Evolutionary conservation across 2,888 invertebrate genomes (phyloP).

Genomic region (Philereme vetulata): DNA sequence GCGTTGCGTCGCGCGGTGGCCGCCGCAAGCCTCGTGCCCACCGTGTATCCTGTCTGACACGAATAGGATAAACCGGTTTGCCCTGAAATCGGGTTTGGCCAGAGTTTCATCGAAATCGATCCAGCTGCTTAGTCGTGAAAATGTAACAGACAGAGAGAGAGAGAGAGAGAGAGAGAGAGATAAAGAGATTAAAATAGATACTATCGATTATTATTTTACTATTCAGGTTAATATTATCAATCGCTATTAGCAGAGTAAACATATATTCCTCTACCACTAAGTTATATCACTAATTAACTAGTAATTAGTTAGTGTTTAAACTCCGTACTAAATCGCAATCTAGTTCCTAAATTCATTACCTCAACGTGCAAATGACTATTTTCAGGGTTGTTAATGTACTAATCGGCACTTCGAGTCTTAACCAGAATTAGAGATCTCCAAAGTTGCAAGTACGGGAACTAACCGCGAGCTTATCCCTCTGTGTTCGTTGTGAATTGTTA

Average conservation of each 20-base stretch:
- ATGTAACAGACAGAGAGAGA: neutral
- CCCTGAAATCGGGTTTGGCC: neutral
- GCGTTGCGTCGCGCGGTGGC: too few relatives aligned
- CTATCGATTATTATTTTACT: too few relatives aligned
- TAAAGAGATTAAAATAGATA: too few relatives aligned
- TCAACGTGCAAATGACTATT: slow-evolving; percentile 25
- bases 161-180: neutral
- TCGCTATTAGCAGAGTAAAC: too few relatives aligned
- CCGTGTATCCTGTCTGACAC: too few relatives aligned
- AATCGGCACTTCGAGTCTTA: slow-evolving; percentile 26
- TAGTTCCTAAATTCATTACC: neutral
- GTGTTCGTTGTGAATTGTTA: slow-evolving; percentile 13
- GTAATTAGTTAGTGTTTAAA: neutral
- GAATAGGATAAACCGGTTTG: too few relatives aligned
- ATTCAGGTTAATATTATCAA: too few relatives aligned
- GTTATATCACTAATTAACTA: too few relatives aligned
- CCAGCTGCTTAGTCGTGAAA: too few relatives aligned
- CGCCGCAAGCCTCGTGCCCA: too few relatives aligned
- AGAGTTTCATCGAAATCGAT: neutral
- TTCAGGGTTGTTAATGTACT: slow-evolving; percentile 18
- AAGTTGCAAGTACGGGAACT: slow-evolving; percentile 14
- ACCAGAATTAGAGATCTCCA: slow-evolving; percentile 27
- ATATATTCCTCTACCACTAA: too few relatives aligned
- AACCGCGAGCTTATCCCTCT: slow-evolving; percentile 11
- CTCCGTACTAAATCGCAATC: neutral